Evolutionary conservation across 2,888 invertebrate genomes (phyloP).

Genomic region (Acholoe squamosa): DNA sequence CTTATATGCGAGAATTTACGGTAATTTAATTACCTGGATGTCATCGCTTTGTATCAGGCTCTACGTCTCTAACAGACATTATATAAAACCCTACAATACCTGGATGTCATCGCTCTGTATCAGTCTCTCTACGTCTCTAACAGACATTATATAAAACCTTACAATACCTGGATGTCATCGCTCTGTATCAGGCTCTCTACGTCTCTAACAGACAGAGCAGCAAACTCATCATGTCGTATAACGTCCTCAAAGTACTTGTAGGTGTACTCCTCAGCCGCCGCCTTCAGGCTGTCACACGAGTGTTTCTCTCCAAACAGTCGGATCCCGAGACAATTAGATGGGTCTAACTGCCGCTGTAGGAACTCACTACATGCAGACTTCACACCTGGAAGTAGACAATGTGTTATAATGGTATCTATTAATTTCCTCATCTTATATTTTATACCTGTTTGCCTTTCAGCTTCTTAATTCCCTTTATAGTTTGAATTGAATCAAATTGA

Average conservation of each 20-base stretch:
- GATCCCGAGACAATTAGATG: conserved; percentile 82
- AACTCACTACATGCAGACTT: conserved; percentile 82
- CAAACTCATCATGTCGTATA: conserved; percentile 79
- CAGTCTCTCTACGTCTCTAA: conserved; percentile 78
- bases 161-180: conserved; percentile 82
- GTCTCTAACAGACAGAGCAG: conserved; percentile 77
- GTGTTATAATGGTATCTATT: too few relatives aligned
- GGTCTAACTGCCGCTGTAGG: conserved; percentile 81
- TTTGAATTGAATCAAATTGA: too few relatives aligned
- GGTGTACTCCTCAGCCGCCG: conserved; percentile 78
- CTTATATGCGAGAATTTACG: too few relatives aligned
- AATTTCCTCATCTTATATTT: too few relatives aligned
- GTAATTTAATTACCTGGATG: too few relatives aligned
- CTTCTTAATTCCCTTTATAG: too few relatives aligned
- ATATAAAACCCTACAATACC: too few relatives aligned
- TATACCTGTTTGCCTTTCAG: too few relatives aligned
- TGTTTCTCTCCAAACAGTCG: conserved; percentile 83
- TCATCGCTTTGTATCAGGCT: too few relatives aligned
- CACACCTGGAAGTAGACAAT: too few relatives aligned
- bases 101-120: conserved; percentile 81
- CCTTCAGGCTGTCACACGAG: conserved; percentile 76
- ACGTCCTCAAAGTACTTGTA: conserved; percentile 80
- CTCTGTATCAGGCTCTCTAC: conserved; percentile 78
- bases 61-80: too few relatives aligned
- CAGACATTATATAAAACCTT: too few relatives aligned